phyloP scores from a whole-genome alignment of 2,797 vertebrate species.

The Pseudochromis fuscus region DNA sequence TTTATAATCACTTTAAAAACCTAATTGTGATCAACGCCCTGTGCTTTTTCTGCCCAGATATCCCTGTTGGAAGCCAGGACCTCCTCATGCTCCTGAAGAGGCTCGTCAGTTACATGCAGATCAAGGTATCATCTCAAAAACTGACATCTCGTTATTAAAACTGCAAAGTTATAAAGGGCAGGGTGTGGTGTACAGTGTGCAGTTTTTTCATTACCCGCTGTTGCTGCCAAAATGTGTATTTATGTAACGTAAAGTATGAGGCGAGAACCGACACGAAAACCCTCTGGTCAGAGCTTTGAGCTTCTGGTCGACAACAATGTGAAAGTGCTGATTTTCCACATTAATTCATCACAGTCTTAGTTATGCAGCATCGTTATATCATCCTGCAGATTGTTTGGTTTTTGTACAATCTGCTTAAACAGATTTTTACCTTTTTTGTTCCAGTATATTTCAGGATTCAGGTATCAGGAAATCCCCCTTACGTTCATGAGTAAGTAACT shows the following conservation, averaged over 20 bases:
- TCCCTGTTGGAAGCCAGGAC: slow-evolving; percentile 92
- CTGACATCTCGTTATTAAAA: neutral
- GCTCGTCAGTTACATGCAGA: slow-evolving; percentile 91
- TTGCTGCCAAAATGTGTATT: slow-evolving; percentile 8
- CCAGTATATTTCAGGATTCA: slow-evolving; percentile 91
- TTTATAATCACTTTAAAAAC: slow-evolving; percentile 8
- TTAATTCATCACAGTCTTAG: neutral
- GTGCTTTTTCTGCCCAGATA: slow-evolving; percentile 82
- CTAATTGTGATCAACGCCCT: slow-evolving; percentile 18
- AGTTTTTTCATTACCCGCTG: neutral
- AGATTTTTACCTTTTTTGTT: slow-evolving; percentile 10
- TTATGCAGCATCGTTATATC: neutral
- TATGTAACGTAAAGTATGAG: neutral
- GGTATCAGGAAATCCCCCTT: slow-evolving; percentile 93
- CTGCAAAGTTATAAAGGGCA: neutral
- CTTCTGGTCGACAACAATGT: neutral
- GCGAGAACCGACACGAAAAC: slow-evolving; percentile 30
- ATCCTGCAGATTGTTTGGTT: neutral
- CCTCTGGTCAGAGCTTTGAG: neutral
- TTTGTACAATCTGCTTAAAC: neutral
- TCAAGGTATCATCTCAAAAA: slow-evolving; percentile 88
- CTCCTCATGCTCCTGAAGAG: slow-evolving; percentile 88
- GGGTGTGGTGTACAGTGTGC: slow-evolving; percentile 17
- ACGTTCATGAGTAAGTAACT: slow-evolving; percentile 92
- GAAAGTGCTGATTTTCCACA: too few species aligned